A percentile compares a stretch with the other conserved stretches of the same genome.
phyloP scores from a whole-genome alignment of 2,797 vertebrate species.

The Arnoldichthys spilopterus region DNA sequence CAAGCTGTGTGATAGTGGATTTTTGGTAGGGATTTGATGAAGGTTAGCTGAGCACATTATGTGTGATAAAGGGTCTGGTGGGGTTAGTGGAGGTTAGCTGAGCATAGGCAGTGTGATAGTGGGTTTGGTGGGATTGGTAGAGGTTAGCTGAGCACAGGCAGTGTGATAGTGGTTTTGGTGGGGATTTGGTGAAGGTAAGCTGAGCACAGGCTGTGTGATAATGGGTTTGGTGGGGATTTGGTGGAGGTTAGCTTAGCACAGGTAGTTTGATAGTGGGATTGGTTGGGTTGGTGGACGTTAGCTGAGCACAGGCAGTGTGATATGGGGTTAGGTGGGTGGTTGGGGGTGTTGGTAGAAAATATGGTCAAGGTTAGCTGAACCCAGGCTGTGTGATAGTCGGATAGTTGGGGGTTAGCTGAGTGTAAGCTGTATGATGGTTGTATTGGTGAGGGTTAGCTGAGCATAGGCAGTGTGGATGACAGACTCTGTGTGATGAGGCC shows the following conservation, averaged over 20 bases:
- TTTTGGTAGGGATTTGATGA: background rate
- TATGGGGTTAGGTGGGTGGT: background rate
- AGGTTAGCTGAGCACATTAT: too few relatives aligned
- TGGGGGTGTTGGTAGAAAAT: background rate
- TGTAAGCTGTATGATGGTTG: background rate
- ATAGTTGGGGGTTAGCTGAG: background rate
- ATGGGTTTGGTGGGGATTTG: background rate
- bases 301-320: background rate
- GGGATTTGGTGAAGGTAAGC: background rate
- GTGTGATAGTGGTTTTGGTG: background rate
- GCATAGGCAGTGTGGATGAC: background rate
- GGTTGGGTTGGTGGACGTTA: background rate
- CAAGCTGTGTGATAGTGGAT: background rate
- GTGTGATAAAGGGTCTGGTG: background rate
- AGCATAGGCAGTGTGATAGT: background rate
- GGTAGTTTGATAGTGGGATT: background rate
- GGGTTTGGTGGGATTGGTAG: background rate
- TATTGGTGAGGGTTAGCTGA: background rate
- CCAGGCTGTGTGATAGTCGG: background rate
- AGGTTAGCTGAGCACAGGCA: background rate
- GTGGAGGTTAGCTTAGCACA: background rate
- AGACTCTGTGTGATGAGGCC: slow-evolving; percentile 19
- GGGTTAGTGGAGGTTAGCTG: background rate
- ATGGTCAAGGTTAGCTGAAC: background rate
- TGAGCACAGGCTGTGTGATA: background rate